A percentile compares a stretch with the other conserved stretches of the same genome.
Conservation (phyloP, 2,797 vertebrate genomes). For the Bradypodion pumilum region DNA sequence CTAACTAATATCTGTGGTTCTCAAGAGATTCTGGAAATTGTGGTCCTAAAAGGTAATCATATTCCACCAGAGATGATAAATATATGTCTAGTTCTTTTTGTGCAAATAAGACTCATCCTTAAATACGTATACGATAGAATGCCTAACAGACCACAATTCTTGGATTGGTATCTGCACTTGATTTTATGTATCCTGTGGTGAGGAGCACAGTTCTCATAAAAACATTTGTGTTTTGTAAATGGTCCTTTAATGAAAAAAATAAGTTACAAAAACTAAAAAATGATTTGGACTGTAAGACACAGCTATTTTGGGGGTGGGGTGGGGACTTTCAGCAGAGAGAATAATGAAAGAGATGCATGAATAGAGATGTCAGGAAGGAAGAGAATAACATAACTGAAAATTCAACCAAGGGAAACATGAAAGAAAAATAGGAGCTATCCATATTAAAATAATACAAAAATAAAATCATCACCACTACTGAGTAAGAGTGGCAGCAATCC, state of each 20-base stretch:
- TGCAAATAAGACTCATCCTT: too few relatives aligned
- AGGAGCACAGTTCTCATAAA: neutral
- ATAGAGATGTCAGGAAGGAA: conserved; percentile 57
- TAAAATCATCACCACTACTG: conserved; percentile 58
- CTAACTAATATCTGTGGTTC: too few relatives aligned
- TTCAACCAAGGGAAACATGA: conserved; percentile 43
- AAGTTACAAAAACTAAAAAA: conserved; percentile 70
- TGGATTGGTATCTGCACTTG: too few relatives aligned
- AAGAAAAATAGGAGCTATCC: conserved; percentile 47
- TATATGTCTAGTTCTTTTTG: too few relatives aligned
- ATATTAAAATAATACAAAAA: conserved; percentile 51
- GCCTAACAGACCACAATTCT: neutral
- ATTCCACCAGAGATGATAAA: too few relatives aligned
- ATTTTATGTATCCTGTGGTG: neutral
- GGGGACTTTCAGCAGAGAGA: conserved; percentile 65
- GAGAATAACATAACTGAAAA: conserved; percentile 54
- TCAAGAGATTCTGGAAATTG: too few relatives aligned
- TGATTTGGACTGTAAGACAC: conserved; percentile 54
- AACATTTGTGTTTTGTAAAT: neutral
- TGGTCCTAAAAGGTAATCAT: too few relatives aligned
- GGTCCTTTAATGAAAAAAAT: conserved; percentile 51
- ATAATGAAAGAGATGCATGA: conserved; percentile 59
- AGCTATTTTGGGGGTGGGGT: conserved; percentile 51
- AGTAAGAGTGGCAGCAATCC: conserved; percentile 40
- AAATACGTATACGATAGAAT: too few relatives aligned